Base-by-base conservation (phyloP, 2,113 vertebrate species). In the Colossoma macropomum region DNA sequence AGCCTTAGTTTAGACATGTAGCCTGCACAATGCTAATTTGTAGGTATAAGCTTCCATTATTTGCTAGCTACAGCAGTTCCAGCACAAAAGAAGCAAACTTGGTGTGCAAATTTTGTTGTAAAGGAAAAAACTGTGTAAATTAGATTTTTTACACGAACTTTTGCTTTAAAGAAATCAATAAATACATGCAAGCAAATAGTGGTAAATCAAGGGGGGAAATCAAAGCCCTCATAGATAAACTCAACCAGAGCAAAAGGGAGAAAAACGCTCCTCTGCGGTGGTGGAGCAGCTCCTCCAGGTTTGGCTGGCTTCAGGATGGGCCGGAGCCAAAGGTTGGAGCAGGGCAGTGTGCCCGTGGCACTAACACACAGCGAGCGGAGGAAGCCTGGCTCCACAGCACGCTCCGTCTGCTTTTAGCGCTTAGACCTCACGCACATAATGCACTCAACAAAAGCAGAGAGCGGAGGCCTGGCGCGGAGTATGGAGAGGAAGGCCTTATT, bases 331-430 rank as follows among this genome's bases (percentile, higher is more conserved):
- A 76, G 79, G 75, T 81, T 86, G 34, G 28, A 84, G 69, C 73
- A 77, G 62, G 62, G 69, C 78, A 56, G 41, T 2, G 13, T 60
- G 66, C 78, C 85, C 68, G 21, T 81, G 74, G 69, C 79, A 66
- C 72, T 50, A 25, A 54, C 50, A 77, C 82, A 74, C 65, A 66
- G n/a, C 48, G 23, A 56, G 79, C 65, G 45, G 63, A 87, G 79
- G 75, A 81, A 84, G 80, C 82, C 79, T 62, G 82, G 79, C 86
- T 84, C 75, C 68, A 66, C 50, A 81, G 45, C 60, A 66, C 72
- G 70, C 78, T 81, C 68, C 54, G 69, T 84, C 82, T 87, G 78
- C 79, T 84, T 80, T 81, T 87, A 82, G 70, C 70, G 78, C 86
- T 81, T 71, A 63, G 78, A 70, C 83, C 63, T 82, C 48, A 34